Evolutionary conservation across 2,113 vertebrate genomes (phyloP).

Genomic region (Grammomys surdaster): DNA sequence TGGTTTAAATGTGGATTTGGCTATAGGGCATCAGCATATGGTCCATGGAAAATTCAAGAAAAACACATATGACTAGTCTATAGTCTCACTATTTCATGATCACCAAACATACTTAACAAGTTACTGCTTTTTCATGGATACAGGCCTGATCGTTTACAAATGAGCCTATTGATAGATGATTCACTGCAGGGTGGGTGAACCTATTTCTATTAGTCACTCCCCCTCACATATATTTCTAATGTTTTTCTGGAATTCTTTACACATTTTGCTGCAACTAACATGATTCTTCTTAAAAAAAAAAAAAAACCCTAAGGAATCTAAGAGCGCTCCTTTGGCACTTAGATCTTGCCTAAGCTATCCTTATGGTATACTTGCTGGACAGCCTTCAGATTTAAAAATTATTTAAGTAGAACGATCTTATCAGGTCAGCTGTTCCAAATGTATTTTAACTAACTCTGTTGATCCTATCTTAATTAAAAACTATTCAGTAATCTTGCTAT

Average conservation of each 20-base stretch:
- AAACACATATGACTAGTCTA: not conserved
- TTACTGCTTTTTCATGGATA: no score
- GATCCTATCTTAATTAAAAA: not conserved
- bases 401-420: not conserved
- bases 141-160: no score
- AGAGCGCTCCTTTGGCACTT: not conserved
- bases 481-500: not conserved
- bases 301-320: not conserved
- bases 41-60: not conserved
- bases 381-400: not conserved
- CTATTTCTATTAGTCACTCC: no score
- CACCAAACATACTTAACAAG: no score
- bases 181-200: no score
- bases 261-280: not conserved
- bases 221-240: no score
- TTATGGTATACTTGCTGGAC: not conserved
- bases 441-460: not conserved
- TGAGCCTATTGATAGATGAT: no score
- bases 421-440: not conserved
- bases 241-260: not conserved
- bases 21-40: no score
- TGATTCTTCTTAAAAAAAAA: not conserved
- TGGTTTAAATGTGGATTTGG: no score
- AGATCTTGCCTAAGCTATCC: not conserved
- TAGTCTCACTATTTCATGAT: no score